Base-by-base conservation (phyloP, 1,140 invertebrate genomes). In the Anagrus nilaparvatae region DNA sequence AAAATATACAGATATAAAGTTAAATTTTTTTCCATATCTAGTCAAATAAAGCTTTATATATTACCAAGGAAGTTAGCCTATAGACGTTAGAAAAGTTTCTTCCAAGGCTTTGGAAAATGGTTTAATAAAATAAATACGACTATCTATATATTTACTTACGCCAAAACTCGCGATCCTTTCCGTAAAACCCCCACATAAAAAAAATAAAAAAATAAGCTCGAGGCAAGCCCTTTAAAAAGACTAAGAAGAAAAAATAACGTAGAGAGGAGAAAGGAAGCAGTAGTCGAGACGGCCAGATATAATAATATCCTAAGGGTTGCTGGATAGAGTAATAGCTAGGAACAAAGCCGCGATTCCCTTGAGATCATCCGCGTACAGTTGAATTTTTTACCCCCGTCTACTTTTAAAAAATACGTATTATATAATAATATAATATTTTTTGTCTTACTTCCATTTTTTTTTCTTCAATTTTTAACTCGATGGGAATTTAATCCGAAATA, bases 71-170 rank as follows among this genome's bases (percentile, higher is more conserved):
- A 33, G 5, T 4, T 33, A 14, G 4, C 17, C 43, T 43, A 49
- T 28, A 37, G 43, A 51, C 50, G 50, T 51, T 54, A 51, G 32
- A 49, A 51, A 60, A 61, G 52, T 62, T 61, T 49, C 50, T 49
- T 47, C 34, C 44, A 48, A 53, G 52, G 54, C 51, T 54, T 46
- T 53, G 52, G 54, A 53, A 55, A 58, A 59, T 61, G 52, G 53
- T 68, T 68, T 69, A 66, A 66, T 67, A 66, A 67, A 69, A 69
- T 69, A 68, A 68, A 67, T 64, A 66, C 56, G 56, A 61, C 53
- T 54, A 60, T 59, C 46, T 44, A 51, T 49, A 50, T 48, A 51
- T 52, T 18, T 34, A 6, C 14, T 14, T 6, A 5, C 8, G 14
- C 8, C 30, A 6, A 14, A 31, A 8, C 30, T 14, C 8, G 30